Evolutionary conservation across 2,797 vertebrate genomes (phyloP), one percentile per base, ranked within the genome.

Genomic region (Darevskia mixta): DNA sequence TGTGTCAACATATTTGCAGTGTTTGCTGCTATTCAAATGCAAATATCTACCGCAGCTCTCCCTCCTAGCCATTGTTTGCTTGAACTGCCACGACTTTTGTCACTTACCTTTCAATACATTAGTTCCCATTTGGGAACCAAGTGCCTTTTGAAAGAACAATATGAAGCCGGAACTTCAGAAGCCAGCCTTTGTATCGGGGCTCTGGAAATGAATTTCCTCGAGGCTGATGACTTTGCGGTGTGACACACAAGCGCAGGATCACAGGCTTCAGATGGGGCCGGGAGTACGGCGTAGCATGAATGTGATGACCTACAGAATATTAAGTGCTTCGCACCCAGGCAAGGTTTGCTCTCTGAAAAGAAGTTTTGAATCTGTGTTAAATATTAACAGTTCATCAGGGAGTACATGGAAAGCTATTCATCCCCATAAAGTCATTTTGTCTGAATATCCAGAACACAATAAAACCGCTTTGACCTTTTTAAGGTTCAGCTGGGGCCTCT

Each of bases 361-460:
- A 91, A 55, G 61, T 83, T 86, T 87, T 82, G 35, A 88, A 64
- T 49, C 5, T 64, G 29, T 89, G 93, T 61, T 94, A 88, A 94
- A 91, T 93, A 92, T 93, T 94, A 86, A 76, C 55, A 76, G 41
- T 76, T 64, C 87, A 93, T 87, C 73, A 73, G 90, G 82, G 89
- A 76, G 80, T 29, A 66, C 75, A 69, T 83, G 35, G 35, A 64
- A 81, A 29, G 32, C n/a, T 85, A 1, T 83, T 32, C 85, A 89
- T 78, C 49, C 76, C 92, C 61, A 72, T 41, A n/a, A 90, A 93
- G 79, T 75, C 49, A 64, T 94, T 93, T 87, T 89, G 83, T 87
- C 85, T 92, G 91, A 94, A 90, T 87, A 89, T 86, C 81, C 85
- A 45, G 89, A 91, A 89, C 71, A 58, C 86, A 91, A 90, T 93